phyloP scores from a whole-genome alignment of 2,888 invertebrate species.

The Isoperla grammatica region DNA sequence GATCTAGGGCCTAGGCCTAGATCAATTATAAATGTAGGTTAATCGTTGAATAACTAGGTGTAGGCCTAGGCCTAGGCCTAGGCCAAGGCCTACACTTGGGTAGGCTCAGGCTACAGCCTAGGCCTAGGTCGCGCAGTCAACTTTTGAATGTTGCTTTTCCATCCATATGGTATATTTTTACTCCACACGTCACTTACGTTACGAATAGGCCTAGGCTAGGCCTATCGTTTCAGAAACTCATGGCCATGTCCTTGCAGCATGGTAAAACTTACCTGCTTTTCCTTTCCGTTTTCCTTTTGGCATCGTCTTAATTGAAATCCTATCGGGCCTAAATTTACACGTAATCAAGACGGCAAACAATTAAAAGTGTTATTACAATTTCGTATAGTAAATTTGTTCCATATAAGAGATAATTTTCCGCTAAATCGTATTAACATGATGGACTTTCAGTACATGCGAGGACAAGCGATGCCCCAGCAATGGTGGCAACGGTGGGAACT shows the following conservation, averaged over 20 bases:
- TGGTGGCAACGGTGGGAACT: too few species aligned
- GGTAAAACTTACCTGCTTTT: slow-evolving; percentile 57
- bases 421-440: slow-evolving; percentile 73
- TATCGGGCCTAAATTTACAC: slow-evolving; percentile 54
- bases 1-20: not conserved
- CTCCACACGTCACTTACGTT: not conserved
- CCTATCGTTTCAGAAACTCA: too few species aligned
- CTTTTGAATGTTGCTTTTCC: too few species aligned
- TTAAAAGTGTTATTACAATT: slow-evolving; percentile 65
- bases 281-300: slow-evolving; percentile 72
- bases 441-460: slow-evolving; percentile 26
- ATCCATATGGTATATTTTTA: slow-evolving; percentile 16
- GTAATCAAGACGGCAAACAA: slow-evolving; percentile 76
- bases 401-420: slow-evolving; percentile 58
- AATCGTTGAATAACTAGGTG: not conserved
- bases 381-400: slow-evolving; percentile 63
- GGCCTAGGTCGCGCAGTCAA: not conserved
- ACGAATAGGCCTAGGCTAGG: slow-evolving; percentile 9
- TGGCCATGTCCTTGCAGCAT: slow-evolving; percentile 35
- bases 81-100: not conserved
- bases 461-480: not conserved
- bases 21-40: not conserved
- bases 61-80: slow-evolving; percentile 1
- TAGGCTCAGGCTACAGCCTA: not conserved
- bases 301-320: slow-evolving; percentile 50